Percentiles rank a stretch among this genome's conserved stretches.
Conservation (phyloP, 1,140 invertebrate species). For the Drosophila rufa region DNA sequence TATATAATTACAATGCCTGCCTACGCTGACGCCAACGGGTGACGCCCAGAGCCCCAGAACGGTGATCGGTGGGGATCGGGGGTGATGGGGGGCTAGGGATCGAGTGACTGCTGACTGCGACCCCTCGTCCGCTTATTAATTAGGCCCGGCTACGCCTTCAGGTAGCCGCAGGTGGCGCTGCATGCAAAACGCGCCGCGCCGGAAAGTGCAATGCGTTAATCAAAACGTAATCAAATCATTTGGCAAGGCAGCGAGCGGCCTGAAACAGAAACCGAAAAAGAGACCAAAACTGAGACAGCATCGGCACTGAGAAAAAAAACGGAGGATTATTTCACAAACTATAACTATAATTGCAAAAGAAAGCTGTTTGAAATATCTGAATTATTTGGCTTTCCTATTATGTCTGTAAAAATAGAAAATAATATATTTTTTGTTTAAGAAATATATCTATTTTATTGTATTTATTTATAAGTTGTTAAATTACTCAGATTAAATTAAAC, state of each 20-base stretch:
- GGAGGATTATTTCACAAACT: too few species aligned
- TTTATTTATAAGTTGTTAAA: too few species aligned
- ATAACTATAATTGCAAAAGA: too few species aligned
- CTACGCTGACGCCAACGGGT: conserved; percentile 62
- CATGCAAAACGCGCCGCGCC: conserved; percentile 70
- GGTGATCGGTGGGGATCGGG: neutral
- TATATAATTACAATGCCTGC: conserved; percentile 77
- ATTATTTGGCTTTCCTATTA: too few species aligned
- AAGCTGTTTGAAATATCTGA: too few species aligned
- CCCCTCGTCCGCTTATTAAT: conserved; percentile 78
- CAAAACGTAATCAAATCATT: conserved; percentile 83
- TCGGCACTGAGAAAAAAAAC: conserved; percentile 2
- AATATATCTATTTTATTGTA: too few species aligned
- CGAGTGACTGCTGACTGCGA: conserved; percentile 9
- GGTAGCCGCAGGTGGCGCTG: conserved; percentile 81
- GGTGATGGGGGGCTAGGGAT: neutral
- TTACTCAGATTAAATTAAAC: too few species aligned
- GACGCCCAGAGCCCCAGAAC: conserved; percentile 20
- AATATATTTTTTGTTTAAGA: too few species aligned
- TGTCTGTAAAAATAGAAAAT: too few species aligned
- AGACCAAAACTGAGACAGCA: conserved; percentile 16
- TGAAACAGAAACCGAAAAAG: conserved; percentile 29
- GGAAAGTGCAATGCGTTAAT: conserved; percentile 82
- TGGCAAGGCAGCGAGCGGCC: conserved; percentile 57
- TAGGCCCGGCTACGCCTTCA: conserved; percentile 75